These are phyloP conservation scores for Melierax canorus DNA, from an alignment of 2,113 vertebrate species.

Conservation along the genomic window DNA sequence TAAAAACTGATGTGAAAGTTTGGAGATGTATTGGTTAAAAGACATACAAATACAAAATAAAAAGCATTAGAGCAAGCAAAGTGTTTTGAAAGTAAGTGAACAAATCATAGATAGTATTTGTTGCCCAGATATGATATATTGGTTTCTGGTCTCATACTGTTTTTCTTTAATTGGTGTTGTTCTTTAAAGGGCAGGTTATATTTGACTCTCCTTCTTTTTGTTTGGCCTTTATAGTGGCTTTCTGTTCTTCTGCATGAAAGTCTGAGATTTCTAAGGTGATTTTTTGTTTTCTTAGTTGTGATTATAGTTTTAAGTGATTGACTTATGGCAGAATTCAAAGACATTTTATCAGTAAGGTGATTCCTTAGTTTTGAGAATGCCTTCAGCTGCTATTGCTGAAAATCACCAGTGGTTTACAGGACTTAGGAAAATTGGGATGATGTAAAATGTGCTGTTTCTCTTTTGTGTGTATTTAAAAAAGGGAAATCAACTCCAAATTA, in stretches of 20 bases:
- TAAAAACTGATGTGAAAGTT: not conserved
- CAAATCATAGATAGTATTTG: not conserved
- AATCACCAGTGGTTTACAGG: not conserved
- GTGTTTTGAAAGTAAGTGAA: not conserved
- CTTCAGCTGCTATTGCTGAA: too few species aligned
- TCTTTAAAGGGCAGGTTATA: not conserved
- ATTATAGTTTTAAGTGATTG: not conserved
- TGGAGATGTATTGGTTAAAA: not conserved
- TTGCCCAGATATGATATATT: not conserved
- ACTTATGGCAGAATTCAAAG: not conserved
- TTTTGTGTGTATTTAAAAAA: not conserved
- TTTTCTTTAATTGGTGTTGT: not conserved
- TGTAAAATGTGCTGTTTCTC: not conserved
- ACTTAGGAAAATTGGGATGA: not conserved
- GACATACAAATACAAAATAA: not conserved
- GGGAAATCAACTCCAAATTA: not conserved
- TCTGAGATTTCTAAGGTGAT: not conserved
- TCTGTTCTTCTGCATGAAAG: not conserved
- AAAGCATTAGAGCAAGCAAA: not conserved
- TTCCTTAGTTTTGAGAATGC: not conserved
- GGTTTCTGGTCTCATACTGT: not conserved
- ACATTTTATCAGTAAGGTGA: not conserved
- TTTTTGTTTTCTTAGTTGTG: not conserved
- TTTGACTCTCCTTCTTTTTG: not conserved
- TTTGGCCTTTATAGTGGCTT: not conserved